Evolutionary conservation across 1,140 invertebrate genomes (phyloP), one percentile per base, ranked within the genome.

Genomic region (Mya arenaria): DNA sequence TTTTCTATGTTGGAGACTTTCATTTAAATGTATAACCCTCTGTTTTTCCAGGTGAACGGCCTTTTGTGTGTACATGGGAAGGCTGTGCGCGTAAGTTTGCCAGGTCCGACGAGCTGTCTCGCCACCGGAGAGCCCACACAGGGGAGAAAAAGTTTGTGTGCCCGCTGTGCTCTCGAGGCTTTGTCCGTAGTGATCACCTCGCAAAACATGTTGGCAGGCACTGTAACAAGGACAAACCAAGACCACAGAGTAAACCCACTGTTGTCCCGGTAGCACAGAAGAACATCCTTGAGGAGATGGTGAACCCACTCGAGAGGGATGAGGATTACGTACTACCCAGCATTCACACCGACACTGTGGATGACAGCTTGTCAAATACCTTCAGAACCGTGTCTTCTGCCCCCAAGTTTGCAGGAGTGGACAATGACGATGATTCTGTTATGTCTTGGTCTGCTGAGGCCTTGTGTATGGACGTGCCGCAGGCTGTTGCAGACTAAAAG

Each of bases 41-140:
- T 52, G 60, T 3, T 63, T 48, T 86, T 84, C 17, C 69, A 87
- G 89, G 91, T 48, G 92, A 92, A 63, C 88, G 90, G 30, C 92
- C 92, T 25, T 92, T 90, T 84, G 63, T 82, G 4, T 99, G 98
- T 91, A 95, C 95, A 39, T 98, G 97, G 96, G 94, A 95, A 28
- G 95, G 95, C 74, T 99, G 98, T 93, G 97, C 95, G 65, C 95
- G 97, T 34, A 94, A 95, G 15, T 99, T 99, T 92, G 97, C 97
- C 0, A 94, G 98, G 62, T 98, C 97, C 41, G 98, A 99, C 90
- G 98, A 99, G 93, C 94, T 99, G 0, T 98, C 97, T 0, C 94
- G 97, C 39, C 97, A 98, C 91, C 93, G 96, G 65, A 94, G 97
- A 30, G 98, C 87, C 8, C 78, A 89, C 34, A 86, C 86, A 8